Percentiles rank a stretch among this genome's conserved stretches.
Conservation (phyloP, 2,113 vertebrate genomes). For the Merops nubicus region DNA sequence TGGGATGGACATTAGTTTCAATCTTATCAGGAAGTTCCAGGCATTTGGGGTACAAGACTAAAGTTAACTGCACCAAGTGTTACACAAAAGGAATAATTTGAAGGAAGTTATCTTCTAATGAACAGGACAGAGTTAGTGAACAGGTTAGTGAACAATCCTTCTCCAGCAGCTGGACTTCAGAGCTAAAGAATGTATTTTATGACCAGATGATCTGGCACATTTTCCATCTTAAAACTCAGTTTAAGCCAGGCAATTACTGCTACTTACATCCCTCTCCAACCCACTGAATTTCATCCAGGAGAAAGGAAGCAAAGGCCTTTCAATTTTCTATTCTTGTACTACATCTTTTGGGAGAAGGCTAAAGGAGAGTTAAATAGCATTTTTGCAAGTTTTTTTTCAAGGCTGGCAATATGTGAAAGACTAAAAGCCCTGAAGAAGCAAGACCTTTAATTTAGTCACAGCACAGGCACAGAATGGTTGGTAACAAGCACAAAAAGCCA, state of each 20-base stretch:
- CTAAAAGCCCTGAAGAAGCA: conserved; percentile 20
- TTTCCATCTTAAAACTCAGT: background rate
- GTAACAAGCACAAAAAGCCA: background rate
- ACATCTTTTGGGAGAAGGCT: background rate
- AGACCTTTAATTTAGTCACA: conserved; percentile 8
- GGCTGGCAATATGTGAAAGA: background rate
- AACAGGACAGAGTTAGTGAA: background rate
- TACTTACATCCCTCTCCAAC: background rate
- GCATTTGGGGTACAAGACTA: background rate
- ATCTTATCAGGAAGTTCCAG: conserved; percentile 43
- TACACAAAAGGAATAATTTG: conserved; percentile 14
- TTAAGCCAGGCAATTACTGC: background rate
- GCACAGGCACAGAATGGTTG: background rate
- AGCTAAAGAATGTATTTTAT: background rate
- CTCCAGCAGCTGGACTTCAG: background rate
- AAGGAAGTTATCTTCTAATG: conserved; percentile 15
- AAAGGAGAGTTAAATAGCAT: conserved; percentile 2
- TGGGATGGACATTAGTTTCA: background rate
- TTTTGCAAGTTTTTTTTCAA: conserved; percentile 18
- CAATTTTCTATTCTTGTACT: background rate
- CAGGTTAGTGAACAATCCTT: background rate
- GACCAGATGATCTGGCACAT: background rate
- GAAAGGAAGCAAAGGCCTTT: background rate
- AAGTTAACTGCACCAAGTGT: conserved; percentile 1
- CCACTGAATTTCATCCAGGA: background rate